Base-by-base conservation (phyloP, 2,113 vertebrate species). In the Mustelus asterias region DNA sequence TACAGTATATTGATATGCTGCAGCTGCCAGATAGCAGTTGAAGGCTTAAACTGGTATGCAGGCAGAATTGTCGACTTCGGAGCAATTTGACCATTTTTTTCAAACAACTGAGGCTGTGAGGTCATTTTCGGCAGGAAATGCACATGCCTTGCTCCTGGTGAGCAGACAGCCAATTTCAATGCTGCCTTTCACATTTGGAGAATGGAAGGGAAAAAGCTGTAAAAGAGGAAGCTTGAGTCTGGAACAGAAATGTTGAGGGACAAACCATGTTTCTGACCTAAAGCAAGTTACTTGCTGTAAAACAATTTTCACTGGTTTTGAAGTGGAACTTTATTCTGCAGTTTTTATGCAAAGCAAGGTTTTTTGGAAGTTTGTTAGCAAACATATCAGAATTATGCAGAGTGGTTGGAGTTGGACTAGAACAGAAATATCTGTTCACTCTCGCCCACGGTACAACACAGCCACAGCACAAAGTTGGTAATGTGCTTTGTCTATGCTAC, bases 121-220 rank as follows among this genome's bases (percentile, higher is more conserved):
- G 63, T 93, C 60, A 93, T 65, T 67, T 92, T 93, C 89, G 13
- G 89, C 60, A 41, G 89, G 89, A 93, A 93, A 93, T 93, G 89
- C 89, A 93, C 89, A 93, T 93, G 89, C 89, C 89, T 93, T 93
- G 89, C 89, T 65, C 89, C 60, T 93, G 89, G 60, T 93, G 89
- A 93, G 89, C 89, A 93, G 89, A 93, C 60, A 93, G 89, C 18
- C 89, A 65, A 93, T 65, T 93, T 93, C 89, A 93, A 93, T 93
- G 89, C 89, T 93, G 60, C 60, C 60, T 93, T 93, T 93, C 89
- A 65, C 60, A 37, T 37, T 93, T n/a, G 18, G 60, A 93, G 89
- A 90, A 90, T 89, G 54, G 48, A 63, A 92, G 89, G 58, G n/a
- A 63, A 93, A 92, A 93, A 65, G 33, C 33, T 93, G 33, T 93